Evolutionary conservation across 2,113 vertebrate species (phyloP).

Genomic region (Platichthys stellatus): DNA sequence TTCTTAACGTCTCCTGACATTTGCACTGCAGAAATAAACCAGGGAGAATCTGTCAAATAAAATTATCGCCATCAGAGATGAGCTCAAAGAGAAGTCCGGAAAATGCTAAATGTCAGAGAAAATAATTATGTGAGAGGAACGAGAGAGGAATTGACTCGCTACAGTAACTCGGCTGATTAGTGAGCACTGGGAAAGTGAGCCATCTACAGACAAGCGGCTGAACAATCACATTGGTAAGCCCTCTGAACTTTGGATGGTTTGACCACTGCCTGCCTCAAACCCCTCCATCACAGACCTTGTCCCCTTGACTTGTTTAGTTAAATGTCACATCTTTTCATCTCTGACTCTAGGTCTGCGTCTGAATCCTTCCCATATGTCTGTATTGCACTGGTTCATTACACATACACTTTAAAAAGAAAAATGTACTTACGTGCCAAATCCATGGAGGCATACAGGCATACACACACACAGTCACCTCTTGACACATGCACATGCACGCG

Average conservation of each 20-base stretch:
- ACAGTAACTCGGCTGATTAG: not conserved
- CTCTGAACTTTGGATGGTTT: no score
- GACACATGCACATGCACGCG: slow-evolving; percentile 5
- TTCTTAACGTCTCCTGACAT: not conserved
- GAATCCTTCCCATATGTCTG: no score
- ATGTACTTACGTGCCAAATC: slow-evolving; percentile 45
- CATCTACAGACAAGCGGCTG: not conserved
- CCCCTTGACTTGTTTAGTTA: no score
- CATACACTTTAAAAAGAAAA: slow-evolving; percentile 11
- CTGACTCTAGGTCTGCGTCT: no score
- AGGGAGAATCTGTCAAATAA: not conserved
- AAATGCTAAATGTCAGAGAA: not conserved
- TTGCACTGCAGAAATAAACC: not conserved
- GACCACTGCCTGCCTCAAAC: no score
- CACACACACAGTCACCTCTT: slow-evolving; percentile 31
- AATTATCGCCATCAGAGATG: not conserved
- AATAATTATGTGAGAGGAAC: not conserved
- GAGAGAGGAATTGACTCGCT: not conserved
- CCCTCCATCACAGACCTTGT: no score
- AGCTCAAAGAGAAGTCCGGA: no score
- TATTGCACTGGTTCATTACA: no score
- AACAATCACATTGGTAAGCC: no score
- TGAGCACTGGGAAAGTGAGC: not conserved
- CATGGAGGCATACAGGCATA: slow-evolving; percentile 28
- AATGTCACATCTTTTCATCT: no score